Base-by-base conservation (phyloP, 2,888 invertebrate species). In the Ceriagrion tenellum region DNA sequence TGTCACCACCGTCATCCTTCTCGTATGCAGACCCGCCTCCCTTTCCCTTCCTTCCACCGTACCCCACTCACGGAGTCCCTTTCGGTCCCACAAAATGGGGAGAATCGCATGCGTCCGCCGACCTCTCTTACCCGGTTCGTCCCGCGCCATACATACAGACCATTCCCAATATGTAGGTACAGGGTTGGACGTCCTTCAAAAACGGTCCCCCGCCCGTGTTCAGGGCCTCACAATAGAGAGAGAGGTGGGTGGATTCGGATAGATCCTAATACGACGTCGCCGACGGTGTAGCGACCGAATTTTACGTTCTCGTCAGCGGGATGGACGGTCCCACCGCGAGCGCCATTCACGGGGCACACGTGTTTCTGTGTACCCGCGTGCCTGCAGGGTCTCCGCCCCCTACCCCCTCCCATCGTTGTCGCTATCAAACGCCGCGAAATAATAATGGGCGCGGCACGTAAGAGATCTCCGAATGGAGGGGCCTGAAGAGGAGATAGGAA, bases 131-230 rank as follows among this genome's bases (percentile, higher is more conserved):
- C 26, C n/a, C 26, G 13, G 69, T n/a, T 23, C 69, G 69, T n/a
- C 26, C 26, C 69, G 13, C 69, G 13, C 20, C 69, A 69, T 69
- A 13, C n/a, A 8, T 8, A 4, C 69, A n/a, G 69, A 12, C 81
- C 81, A 0, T 16, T 35, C 8, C 81, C 81, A 81, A 81, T 81
- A n/a, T n/a, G 69, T 47, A 69, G 59, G 2, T 20, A 69, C 69
- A n/a, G 81, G 13, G 81, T n/a, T 81, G 81, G 81, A 30, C 81
- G 81, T 81, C 81, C 30, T 81, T 18, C 35, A 81, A 81, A 81
- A 81, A 81, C 35, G 81, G 81, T 81, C 6, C 81, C 30, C 26
- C 81, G 81, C 35, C 69, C 26, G n/a, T n/a, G n/a, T 69, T 81
- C 26, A n/a, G 30, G 35, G 6, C 16, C 35, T 13, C 81, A 81